These are phyloP conservation scores for Leptothorax acervorum DNA, from an alignment of 2,888 invertebrate species.

Conservation along the genomic window DNA sequence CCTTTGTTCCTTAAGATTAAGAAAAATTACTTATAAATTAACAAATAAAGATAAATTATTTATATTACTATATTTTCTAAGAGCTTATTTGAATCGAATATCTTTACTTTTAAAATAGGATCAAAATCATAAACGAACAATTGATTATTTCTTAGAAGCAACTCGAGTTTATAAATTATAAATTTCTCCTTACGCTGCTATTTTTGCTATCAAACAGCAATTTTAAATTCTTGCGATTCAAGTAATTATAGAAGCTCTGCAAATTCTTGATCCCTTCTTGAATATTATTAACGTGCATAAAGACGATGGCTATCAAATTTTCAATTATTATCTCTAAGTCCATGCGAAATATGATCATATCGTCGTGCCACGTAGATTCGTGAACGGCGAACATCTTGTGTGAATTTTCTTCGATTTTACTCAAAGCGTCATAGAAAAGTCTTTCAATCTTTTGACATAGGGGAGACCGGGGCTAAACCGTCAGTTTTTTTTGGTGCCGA, in stretches of 20 bases:
- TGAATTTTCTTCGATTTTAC: constrained; percentile 88
- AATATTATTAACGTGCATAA: constrained; percentile 92
- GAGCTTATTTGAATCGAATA: not conserved
- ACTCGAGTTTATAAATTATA: not conserved
- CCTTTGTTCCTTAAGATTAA: not conserved
- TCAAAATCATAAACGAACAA: not conserved
- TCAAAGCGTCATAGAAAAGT: constrained; percentile 90
- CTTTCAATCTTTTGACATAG: constrained; percentile 90
- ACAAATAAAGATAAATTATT: not conserved
- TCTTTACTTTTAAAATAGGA: not conserved
- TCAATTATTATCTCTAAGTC: constrained; percentile 92
- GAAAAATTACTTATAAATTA: not conserved
- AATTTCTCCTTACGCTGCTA: constrained; percentile 86
- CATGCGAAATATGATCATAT: constrained; percentile 88
- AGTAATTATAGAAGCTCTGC: constrained; percentile 92
- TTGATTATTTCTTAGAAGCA: not conserved
- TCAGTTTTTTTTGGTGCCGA: no score
- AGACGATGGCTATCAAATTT: constrained; percentile 92
- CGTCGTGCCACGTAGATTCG: constrained; percentile 93
- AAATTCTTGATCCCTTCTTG: constrained; percentile 93
- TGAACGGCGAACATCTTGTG: constrained; percentile 92
- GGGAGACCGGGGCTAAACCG: no score
- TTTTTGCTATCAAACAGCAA: constrained; percentile 90
- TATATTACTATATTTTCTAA: not conserved
- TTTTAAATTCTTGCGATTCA: constrained; percentile 90